Evolutionary conservation across 37 sponge, comb jelly and placozoan species (phyloP), one percentile per base, ranked within the genome.

Genomic region (Eunapius fragilis): DNA sequence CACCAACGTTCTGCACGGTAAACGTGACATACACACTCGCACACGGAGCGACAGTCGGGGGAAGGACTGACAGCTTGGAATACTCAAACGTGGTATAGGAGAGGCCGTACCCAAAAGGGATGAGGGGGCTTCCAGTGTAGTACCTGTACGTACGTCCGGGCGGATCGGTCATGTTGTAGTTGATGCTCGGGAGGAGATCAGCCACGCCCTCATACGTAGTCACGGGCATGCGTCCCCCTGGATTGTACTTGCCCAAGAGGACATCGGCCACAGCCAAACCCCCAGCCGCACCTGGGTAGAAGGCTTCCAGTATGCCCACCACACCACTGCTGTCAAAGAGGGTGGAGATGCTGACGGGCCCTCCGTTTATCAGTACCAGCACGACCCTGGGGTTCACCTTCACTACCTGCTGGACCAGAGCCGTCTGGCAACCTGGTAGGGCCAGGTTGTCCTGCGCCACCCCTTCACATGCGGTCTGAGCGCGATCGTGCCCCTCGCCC

Each of bases 211-310:
- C 41, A 74, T 69, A 84, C 0, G 80, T 38, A 0, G 89, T 88
- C 68, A 82, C 74, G 12, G 93, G 93, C 82, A 92, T 79, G 71
- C 77, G 68, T 5, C 93, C 93, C 22, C 82, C 82, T 28, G 93
- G 93, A 38, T 88, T 88, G 36, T 85, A 85, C 13, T 73, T 68
- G 30, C 92, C 92, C 67, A 88, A 83, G 34, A 92, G 76, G 22
- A 88, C 90, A 77, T 85, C 82, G 6, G 93, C 89, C 68, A 92
- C 89, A 25, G 93, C 93, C 3, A 41, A 68, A 2, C 90, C 93
- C 3, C 93, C 93, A 30, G 84, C 37, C 33, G 90, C 86, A 37
- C 93, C 93, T 31, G 90, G 90, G 70, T 92, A 92, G 82, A 88
- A 92, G 37, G 90, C 93, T 50, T 92, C 93, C 31, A 92, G 49